phyloP scores from a whole-genome alignment of 2,888 invertebrate species.

The Helobdella robusta region DNA sequence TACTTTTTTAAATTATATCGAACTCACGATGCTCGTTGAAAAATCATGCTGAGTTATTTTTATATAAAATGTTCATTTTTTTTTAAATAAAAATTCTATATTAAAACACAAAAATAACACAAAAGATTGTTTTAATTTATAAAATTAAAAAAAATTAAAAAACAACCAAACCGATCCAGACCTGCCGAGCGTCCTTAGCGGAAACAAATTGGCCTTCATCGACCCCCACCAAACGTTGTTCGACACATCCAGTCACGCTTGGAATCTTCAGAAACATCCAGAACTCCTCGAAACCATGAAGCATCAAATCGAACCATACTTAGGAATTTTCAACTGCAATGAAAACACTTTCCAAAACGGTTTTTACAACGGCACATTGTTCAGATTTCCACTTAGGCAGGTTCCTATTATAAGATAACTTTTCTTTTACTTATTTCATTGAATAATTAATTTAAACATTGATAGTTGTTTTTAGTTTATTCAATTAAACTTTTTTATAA shows the following conservation, averaged over 20 bases:
- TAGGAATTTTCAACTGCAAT: slow-evolving; percentile 38
- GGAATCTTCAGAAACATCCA: slow-evolving; percentile 25
- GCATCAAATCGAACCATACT: slow-evolving; percentile 41
- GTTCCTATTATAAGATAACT: too few relatives aligned
- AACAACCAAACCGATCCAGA: too few relatives aligned
- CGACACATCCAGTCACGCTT: slow-evolving; percentile 26
- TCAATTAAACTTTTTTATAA: neutral
- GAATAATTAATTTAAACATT: too few relatives aligned
- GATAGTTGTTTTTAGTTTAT: neutral
- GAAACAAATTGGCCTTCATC: slow-evolving; percentile 39
- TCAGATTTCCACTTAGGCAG: slow-evolving; percentile 41
- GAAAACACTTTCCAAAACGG: slow-evolving; percentile 27
- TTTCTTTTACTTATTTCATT: too few relatives aligned
- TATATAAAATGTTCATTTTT: too few relatives aligned
- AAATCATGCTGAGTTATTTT: too few relatives aligned
- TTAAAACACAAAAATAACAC: too few relatives aligned
- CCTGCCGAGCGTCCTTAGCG: slow-evolving; percentile 39
- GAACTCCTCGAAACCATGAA: slow-evolving; percentile 21
- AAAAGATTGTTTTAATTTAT: too few relatives aligned
- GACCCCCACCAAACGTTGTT: slow-evolving; percentile 40
- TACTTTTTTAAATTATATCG: too few relatives aligned
- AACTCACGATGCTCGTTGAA: too few relatives aligned
- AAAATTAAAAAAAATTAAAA: too few relatives aligned
- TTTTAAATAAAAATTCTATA: too few relatives aligned
- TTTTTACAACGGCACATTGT: slow-evolving; percentile 40